A percentile compares a stretch with the other conserved stretches of the same genome.
Conservation (phyloP, 2,888 invertebrate species). For the Synanthedon vespiformis region DNA sequence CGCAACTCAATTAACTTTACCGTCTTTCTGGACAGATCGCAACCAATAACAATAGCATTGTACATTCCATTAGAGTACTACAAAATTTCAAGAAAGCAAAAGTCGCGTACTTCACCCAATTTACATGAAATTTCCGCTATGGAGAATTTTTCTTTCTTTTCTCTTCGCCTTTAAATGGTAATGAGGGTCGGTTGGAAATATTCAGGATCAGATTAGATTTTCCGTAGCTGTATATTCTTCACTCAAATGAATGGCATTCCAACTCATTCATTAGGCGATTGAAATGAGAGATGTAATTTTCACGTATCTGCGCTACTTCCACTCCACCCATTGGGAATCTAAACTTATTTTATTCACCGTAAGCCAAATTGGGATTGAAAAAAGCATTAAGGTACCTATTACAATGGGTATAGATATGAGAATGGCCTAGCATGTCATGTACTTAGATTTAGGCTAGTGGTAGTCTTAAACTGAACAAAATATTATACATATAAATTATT, state of each 20-base stretch:
- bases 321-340: too few relatives aligned
- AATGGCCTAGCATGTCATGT: too few relatives aligned
- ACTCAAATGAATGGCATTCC: slow-evolving; percentile 25
- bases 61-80: slow-evolving; percentile 17
- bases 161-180: slow-evolving; percentile 49
- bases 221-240: slow-evolving; percentile 30
- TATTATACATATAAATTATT: too few relatives aligned
- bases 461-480: too few relatives aligned
- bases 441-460: too few relatives aligned
- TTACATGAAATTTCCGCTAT: slow-evolving; percentile 60
- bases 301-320: too few relatives aligned
- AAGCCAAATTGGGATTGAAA: too few relatives aligned
- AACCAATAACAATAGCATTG: slow-evolving; percentile 18
- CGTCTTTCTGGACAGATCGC: slow-evolving; percentile 18
- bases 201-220: slow-evolving; percentile 53
- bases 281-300: too few relatives aligned
- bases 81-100: slow-evolving; percentile 42
- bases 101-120: slow-evolving; percentile 45
- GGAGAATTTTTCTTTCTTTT: slow-evolving; percentile 45
- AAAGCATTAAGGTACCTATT: too few relatives aligned
- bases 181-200: slow-evolving; percentile 52
- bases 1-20: slow-evolving; percentile 20
- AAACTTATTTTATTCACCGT: too few relatives aligned
- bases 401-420: too few relatives aligned
- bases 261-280: slow-evolving; percentile 15